Percentiles rank a stretch among this genome's conserved stretches.
Evolutionary conservation across 2,113 vertebrate genomes (phyloP).

Genomic region (Mastomys natalensis): DNA sequence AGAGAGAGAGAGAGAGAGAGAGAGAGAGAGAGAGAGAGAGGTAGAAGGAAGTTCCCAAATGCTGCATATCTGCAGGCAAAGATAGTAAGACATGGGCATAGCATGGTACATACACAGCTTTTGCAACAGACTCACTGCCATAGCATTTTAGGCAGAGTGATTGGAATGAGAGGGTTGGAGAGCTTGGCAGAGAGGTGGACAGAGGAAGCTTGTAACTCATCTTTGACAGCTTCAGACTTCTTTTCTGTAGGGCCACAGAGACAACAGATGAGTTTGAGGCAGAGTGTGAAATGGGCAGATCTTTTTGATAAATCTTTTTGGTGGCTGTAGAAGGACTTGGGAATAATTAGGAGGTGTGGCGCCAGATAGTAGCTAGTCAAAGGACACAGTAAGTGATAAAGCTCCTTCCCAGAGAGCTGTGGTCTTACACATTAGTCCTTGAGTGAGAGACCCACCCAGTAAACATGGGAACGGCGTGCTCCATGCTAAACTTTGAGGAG

Average conservation of each 20-base stretch:
- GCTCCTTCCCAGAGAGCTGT: neutral
- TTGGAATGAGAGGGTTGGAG: neutral
- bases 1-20: neutral
- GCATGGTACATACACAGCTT: accelerated
- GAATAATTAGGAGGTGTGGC: neutral
- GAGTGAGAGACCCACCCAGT: neutral
- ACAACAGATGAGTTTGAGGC: neutral
- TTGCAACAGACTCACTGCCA: neutral
- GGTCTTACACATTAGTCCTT: neutral
- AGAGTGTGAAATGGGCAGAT: neutral
- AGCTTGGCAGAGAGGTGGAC: neutral
- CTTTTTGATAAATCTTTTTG: neutral
- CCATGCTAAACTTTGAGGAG: neutral
- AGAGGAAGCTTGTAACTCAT: neutral
- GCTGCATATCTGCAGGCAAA: neutral
- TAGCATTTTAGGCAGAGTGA: neutral
- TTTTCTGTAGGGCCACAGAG: neutral
- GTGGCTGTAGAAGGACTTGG: neutral
- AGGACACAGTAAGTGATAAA: neutral
- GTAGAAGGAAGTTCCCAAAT: neutral
- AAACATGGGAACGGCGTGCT: accelerated
- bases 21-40: neutral
- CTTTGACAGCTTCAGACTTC: neutral
- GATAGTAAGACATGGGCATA: neutral
- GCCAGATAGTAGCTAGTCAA: neutral